A percentile compares a stretch with the other conserved stretches of the same genome.
Conservation (phyloP, 2,888 invertebrate genomes). For the Troglohyphantes excavatus region DNA sequence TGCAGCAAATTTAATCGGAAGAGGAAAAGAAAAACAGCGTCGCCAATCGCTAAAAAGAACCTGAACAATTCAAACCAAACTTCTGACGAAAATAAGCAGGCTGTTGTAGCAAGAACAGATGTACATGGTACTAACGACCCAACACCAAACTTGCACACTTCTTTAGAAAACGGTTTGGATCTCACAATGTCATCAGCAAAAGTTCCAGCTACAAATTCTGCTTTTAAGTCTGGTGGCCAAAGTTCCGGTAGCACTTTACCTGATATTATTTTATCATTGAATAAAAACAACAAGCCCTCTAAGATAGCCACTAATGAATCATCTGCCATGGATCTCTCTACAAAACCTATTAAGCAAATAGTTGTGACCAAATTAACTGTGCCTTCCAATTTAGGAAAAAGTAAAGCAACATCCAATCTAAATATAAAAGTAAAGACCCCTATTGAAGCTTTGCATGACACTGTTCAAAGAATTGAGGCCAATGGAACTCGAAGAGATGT, state of each 20-base stretch:
- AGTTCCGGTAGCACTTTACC: background rate
- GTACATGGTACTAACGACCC: background rate
- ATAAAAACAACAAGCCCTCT: background rate
- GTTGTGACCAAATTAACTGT: background rate
- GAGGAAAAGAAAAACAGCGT: background rate
- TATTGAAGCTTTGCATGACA: slow-evolving; percentile 28
- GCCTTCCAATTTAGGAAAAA: background rate
- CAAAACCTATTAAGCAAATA: background rate
- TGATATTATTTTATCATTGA: background rate
- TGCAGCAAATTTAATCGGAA: background rate
- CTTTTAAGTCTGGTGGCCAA: background rate
- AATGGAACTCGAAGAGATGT: background rate
- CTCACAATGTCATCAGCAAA: background rate
- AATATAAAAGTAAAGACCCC: slow-evolving; percentile 17
- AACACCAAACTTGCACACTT: background rate
- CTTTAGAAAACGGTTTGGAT: background rate
- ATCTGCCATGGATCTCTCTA: slow-evolving; percentile 25
- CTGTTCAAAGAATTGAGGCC: slow-evolving; percentile 10
- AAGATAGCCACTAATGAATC: background rate
- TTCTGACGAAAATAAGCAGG: no score
- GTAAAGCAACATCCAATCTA: background rate
- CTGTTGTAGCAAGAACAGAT: no score
- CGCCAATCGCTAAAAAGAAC: background rate
- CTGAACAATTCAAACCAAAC: background rate
- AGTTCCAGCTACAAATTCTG: background rate